Evolutionary conservation across 2,113 vertebrate species (phyloP).

Genomic region (Gila orcuttii): DNA sequence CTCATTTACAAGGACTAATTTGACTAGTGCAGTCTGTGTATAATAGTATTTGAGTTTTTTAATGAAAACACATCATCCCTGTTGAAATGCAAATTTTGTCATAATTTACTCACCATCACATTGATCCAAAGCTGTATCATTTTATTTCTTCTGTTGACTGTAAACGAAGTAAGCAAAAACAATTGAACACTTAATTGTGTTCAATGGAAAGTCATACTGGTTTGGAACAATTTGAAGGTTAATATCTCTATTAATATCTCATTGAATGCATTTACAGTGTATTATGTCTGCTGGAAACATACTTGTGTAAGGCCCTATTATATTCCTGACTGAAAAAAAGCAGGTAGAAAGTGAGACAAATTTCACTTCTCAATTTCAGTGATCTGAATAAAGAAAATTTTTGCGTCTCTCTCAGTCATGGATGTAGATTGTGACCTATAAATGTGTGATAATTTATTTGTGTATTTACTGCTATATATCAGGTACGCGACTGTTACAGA

Average conservation of each 20-base stretch:
- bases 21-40: background rate
- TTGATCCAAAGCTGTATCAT: background rate
- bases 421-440: background rate
- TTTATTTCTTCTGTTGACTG: background rate
- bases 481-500: conserved; percentile 30
- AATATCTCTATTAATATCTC: background rate
- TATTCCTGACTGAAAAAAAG: background rate
- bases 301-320: conserved; percentile 14
- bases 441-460: background rate
- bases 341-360: conserved; percentile 56
- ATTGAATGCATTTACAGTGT: background rate
- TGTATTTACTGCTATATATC: background rate
- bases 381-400: conserved; percentile 51
- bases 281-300: conserved; percentile 8
- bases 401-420: conserved; percentile 5
- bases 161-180: background rate
- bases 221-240: background rate
- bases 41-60: background rate
- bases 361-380: conserved; percentile 67
- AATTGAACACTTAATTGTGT: background rate
- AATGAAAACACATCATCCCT: no score
- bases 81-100: background rate
- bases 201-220: background rate
- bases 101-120: background rate
- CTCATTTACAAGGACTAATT: background rate